These are phyloP conservation scores for Urophycis tenuis DNA, from an alignment of 2,797 vertebrate species.

Conservation along the genomic window DNA sequence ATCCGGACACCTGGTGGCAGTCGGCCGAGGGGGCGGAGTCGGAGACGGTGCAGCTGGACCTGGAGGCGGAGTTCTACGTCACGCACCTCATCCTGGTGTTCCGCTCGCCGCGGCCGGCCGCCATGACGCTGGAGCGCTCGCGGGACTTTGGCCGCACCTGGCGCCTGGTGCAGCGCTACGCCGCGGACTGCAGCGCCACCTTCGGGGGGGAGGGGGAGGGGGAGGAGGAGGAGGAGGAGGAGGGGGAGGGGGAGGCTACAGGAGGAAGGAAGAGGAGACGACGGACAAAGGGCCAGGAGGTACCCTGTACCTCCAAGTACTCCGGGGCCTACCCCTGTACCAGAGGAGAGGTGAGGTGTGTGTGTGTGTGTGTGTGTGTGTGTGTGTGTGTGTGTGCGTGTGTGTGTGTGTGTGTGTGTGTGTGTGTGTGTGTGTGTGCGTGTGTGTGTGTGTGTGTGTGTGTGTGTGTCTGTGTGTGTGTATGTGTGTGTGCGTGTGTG, in stretches of 20 bases:
- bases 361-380: slow-evolving; percentile 1
- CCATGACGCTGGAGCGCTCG: slow-evolving; percentile 92
- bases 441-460: neutral
- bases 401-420: neutral
- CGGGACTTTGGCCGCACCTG: slow-evolving; percentile 89
- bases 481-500: neutral
- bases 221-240: slow-evolving; percentile 24
- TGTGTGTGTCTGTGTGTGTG: slow-evolving; percentile 12
- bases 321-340: slow-evolving; percentile 84
- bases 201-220: slow-evolving; percentile 65
- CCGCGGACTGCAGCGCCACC: slow-evolving; percentile 79
- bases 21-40: slow-evolving; percentile 70
- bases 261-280: neutral
- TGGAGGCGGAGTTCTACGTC: slow-evolving; percentile 92
- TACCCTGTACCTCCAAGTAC: slow-evolving; percentile 88
- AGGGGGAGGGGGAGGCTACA: slow-evolving; percentile 37
- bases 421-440: neutral
- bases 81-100: slow-evolving; percentile 95
- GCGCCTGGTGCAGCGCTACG: slow-evolving; percentile 85
- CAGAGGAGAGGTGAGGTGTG: slow-evolving; percentile 86
- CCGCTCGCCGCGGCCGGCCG: slow-evolving; percentile 84
- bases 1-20: slow-evolving; percentile 96
- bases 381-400: neutral
- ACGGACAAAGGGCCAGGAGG: slow-evolving; percentile 44
- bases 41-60: slow-evolving; percentile 85